A percentile compares a stretch with the other conserved stretches of the same genome.
Evolutionary conservation across 2,113 vertebrate genomes (phyloP).

Genomic region (Xyrauchen texanus): DNA sequence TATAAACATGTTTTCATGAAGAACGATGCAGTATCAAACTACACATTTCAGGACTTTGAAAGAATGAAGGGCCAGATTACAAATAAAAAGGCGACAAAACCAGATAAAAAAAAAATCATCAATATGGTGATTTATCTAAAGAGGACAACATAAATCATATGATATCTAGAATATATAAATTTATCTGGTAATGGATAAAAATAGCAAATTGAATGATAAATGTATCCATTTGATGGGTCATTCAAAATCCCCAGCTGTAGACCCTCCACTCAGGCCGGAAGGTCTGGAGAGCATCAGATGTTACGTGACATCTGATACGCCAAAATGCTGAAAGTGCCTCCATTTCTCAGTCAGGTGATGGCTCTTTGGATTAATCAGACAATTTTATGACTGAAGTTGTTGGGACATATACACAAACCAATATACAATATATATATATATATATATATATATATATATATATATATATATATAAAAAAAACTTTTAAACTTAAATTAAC

Average conservation of each 20-base stretch:
- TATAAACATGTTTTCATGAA: no score
- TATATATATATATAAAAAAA: no score
- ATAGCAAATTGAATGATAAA: slow-evolving; percentile 5
- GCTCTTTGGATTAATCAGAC: neutral
- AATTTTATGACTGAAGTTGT: neutral
- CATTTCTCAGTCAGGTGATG: slow-evolving; percentile 2
- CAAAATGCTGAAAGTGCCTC: slow-evolving; percentile 34
- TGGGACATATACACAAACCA: neutral
- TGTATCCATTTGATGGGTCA: neutral
- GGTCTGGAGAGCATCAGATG: slow-evolving; percentile 37
- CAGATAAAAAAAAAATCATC: no score
- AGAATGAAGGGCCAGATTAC: no score
- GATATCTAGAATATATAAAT: neutral
- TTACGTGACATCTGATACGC: slow-evolving; percentile 36
- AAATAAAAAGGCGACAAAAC: no score
- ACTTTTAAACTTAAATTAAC: no score
- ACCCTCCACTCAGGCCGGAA: slow-evolving; percentile 19
- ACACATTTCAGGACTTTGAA: no score
- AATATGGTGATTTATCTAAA: neutral
- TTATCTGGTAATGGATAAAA: neutral
- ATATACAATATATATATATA: no score
- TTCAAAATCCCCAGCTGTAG: slow-evolving; percentile 4
- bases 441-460: no score
- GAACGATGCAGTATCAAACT: no score
- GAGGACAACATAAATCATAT: neutral